Percentiles rank a stretch among this genome's conserved stretches.
Conservation (phyloP, 2,888 invertebrate species). For the Tachina lurida region DNA sequence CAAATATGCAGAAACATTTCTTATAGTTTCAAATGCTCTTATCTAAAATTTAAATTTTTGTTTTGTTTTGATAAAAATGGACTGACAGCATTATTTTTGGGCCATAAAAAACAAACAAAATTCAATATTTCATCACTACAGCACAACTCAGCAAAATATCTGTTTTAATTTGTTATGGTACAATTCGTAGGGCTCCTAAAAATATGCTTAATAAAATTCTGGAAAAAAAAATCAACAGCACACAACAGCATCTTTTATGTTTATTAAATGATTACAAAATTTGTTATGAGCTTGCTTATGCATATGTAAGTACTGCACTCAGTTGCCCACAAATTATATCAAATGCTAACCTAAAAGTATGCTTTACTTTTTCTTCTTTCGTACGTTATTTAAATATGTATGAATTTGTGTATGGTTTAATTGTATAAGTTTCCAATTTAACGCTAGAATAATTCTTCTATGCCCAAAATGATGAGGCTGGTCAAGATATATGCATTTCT, state of each 20-base stretch:
- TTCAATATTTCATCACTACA: slow-evolving; percentile 4
- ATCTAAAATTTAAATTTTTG: neutral
- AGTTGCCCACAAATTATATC: neutral
- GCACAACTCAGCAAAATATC: slow-evolving; percentile 16
- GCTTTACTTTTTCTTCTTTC: neutral
- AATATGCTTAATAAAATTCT: neutral
- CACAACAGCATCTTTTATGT: neutral
- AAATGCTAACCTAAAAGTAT: slow-evolving; percentile 6
- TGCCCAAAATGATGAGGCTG: slow-evolving; percentile 64
- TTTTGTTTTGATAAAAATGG: neutral
- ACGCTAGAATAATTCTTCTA: slow-evolving; percentile 81
- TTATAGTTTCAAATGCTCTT: neutral
- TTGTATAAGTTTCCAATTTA: slow-evolving; percentile 78
- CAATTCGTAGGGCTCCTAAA: slow-evolving; percentile 43
- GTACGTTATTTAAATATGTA: neutral
- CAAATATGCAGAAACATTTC: neutral
- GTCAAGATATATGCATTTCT: neutral
- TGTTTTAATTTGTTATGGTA: slow-evolving; percentile 50
- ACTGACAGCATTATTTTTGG: slow-evolving; percentile 21
- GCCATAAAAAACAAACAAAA: neutral
- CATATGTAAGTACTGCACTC: neutral
- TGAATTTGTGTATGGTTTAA: slow-evolving; percentile 46
- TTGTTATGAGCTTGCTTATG: slow-evolving; percentile 38
- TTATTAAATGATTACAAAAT: slow-evolving; percentile 57
- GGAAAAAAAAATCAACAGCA: slow-evolving; percentile 14